Evolutionary conservation across 2,113 vertebrate species (phyloP).

Genomic region (Chaetura pelagica): DNA sequence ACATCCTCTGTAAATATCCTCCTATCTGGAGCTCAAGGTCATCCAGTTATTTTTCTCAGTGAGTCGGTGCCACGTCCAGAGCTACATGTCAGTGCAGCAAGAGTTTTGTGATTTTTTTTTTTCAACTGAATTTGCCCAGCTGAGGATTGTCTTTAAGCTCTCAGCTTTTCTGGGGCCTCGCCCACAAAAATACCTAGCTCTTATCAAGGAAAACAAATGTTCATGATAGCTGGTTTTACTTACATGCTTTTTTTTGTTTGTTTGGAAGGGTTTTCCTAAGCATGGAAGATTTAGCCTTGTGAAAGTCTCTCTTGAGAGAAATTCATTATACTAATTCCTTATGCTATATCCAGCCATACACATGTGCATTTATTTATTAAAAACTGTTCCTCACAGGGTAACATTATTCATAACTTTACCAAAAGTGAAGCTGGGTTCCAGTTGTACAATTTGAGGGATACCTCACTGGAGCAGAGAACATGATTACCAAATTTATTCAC

Average conservation of each 20-base stretch:
- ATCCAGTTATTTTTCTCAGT: background rate
- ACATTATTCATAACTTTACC: background rate
- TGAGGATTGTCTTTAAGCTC: background rate
- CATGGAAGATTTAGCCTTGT: background rate
- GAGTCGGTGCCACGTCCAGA: background rate
- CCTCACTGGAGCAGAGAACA: rapidly evolving
- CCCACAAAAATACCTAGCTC: background rate
- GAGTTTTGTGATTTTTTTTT: background rate
- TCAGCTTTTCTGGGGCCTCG: background rate
- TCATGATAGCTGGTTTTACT: background rate
- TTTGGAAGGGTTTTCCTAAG: background rate
- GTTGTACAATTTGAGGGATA: background rate
- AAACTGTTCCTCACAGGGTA: background rate
- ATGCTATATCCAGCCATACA: background rate
- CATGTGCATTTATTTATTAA: background rate
- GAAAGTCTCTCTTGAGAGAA: background rate
- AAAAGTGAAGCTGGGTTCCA: background rate
- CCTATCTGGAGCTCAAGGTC: background rate
- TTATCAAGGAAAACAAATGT: background rate
- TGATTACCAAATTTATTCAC: rapidly evolving
- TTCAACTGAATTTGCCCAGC: background rate
- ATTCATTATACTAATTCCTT: background rate
- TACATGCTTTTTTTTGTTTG: background rate
- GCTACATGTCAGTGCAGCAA: background rate
- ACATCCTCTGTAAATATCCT: background rate